phyloP scores from a whole-genome alignment of 2,113 vertebrate genomes.

The Aldabrachelys gigantea region DNA sequence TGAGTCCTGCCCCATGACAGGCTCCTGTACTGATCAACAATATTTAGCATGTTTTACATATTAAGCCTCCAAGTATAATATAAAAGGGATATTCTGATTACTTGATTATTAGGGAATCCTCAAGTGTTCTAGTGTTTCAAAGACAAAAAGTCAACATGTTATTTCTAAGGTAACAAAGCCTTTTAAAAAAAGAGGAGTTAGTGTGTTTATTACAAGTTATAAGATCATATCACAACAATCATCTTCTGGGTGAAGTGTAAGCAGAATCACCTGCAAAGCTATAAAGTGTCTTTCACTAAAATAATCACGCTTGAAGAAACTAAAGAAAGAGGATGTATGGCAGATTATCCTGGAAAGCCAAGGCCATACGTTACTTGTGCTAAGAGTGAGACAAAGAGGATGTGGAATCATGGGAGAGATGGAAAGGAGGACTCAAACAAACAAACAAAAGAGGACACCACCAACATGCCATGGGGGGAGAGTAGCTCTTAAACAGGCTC shows the following conservation, averaged over 20 bases:
- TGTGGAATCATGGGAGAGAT: neutral
- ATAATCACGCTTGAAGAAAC: neutral
- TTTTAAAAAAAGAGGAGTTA: neutral
- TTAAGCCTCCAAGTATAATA: neutral
- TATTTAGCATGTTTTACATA: too few species aligned
- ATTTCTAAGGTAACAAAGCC: neutral
- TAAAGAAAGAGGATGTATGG: neutral
- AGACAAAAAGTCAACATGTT: neutral
- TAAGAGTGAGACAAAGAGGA: neutral
- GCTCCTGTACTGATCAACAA: neutral
- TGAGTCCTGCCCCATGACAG: too few species aligned
- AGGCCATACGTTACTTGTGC: neutral
- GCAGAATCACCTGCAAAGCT: neutral
- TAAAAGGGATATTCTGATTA: neutral
- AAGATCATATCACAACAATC: too few species aligned
- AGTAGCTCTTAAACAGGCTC: neutral
- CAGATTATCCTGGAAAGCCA: neutral
- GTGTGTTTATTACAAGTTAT: too few species aligned
- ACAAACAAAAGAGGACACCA: too few species aligned
- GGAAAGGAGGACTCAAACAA: neutral
- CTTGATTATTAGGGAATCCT: neutral
- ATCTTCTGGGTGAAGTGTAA: too few species aligned
- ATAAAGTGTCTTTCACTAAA: neutral
- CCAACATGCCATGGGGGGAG: neutral
- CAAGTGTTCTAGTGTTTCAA: neutral